Evolutionary conservation across 1,140 invertebrate species (phyloP).

Genomic region (Bactericera cockerelli): DNA sequence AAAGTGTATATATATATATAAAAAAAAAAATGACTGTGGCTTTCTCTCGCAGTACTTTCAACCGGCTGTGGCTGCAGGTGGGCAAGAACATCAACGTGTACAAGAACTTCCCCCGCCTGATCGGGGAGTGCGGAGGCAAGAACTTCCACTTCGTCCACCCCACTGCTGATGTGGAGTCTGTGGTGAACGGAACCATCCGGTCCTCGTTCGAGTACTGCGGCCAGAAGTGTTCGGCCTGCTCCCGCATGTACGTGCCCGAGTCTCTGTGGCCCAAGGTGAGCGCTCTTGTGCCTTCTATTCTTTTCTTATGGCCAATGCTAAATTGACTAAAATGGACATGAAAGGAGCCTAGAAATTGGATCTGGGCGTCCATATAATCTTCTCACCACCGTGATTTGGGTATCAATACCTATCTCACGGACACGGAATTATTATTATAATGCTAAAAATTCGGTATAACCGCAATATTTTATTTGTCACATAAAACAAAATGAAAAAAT

Average conservation of each 20-base stretch:
- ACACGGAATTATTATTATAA: neutral
- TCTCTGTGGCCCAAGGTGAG: slow-evolving; percentile 69
- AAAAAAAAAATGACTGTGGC: too few species aligned
- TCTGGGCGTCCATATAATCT: too few species aligned
- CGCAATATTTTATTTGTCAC: too few species aligned
- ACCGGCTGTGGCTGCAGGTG: slow-evolving; percentile 82
- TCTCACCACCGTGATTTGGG: too few species aligned
- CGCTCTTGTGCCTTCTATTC: neutral
- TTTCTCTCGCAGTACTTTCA: slow-evolving; percentile 89
- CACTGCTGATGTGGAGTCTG: slow-evolving; percentile 68
- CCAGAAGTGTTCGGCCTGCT: slow-evolving; percentile 98
- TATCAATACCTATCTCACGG: too few species aligned
- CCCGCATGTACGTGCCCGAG: slow-evolving; percentile 84
- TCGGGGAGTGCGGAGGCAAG: slow-evolving; percentile 96
- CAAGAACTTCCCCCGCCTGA: slow-evolving; percentile 79
- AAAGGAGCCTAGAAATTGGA: too few species aligned
- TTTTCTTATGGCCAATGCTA: neutral
- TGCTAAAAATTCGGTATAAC: too few species aligned
- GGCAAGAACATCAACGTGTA: slow-evolving; percentile 77
- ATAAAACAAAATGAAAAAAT: too few species aligned
- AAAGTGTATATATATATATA: too few species aligned
- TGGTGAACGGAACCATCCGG: slow-evolving; percentile 68
- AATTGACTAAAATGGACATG: too few species aligned
- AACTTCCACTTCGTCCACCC: slow-evolving; percentile 97
- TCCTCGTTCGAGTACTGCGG: slow-evolving; percentile 93